Base-by-base conservation (phyloP, 2,888 invertebrate species). In the Omphaloscelis lunosa region DNA sequence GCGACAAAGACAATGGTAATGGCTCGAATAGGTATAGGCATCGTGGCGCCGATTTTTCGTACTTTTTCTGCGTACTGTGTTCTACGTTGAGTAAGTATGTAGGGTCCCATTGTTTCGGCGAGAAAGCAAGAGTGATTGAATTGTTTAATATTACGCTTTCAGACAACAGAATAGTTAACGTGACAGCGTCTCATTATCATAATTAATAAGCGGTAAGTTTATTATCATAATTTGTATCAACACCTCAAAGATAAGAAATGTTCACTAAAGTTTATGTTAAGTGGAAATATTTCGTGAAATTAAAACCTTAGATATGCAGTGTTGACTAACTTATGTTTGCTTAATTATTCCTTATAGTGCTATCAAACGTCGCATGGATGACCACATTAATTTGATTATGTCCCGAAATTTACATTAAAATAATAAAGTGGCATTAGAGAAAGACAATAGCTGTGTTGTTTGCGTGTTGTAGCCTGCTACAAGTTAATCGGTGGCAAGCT, bases 1-100 rank as follows among this genome's bases (percentile, higher is more conserved):
- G 91, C 91, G 92, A 91, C 93, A 92, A 91, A 92, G 92, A 92
- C 92, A 93, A 93, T 93, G 91, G 92, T 92, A 92, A 93, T 93
- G 90, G 90, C 88, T 90, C 89, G 90, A 88, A 90, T 89, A 87
- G 89, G 89, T 88, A 89, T 85, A 89, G 89, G 88, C 85, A 77
- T 62, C 70, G 83, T 85, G 86, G 83, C 88, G 89, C 87, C 86
- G 84, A 83, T 88, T 89, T 86, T 89, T 88, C 85, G 85, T 86
- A 89, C 83, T 86, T 82, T 85, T 83, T 77, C 79, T 85, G 85
- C 77, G 79, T 82, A 74, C 78, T 76, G 41, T 69, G 72, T 68
- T 75, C 45, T 78, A 74, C 66, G 66, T 72, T 71, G 68, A 75
- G 65, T 75, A 62, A 72, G 77, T 80, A 74, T 80, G 74, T 65